These are phyloP conservation scores for Amphimallon solstitiale DNA, from an alignment of 2,888 invertebrate species.

Conservation along the genomic window DNA sequence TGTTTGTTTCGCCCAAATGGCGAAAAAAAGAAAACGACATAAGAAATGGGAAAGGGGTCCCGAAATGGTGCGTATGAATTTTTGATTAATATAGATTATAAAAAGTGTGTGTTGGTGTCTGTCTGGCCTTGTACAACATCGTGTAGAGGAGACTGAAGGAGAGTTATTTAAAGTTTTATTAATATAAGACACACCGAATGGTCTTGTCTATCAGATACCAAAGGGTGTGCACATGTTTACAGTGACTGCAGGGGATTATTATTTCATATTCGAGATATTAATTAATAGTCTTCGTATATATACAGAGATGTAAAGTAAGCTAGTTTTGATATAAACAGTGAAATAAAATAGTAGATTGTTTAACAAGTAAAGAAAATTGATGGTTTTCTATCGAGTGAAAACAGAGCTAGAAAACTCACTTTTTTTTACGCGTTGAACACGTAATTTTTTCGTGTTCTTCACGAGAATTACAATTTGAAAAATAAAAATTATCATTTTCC, in stretches of 20 bases:
- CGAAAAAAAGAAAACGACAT: too few relatives aligned
- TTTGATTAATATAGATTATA: conserved; percentile 59
- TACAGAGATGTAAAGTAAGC: neutral
- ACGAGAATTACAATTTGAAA: too few relatives aligned
- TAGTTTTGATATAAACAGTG: neutral
- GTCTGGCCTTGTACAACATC: too few relatives aligned
- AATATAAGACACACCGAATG: conserved; percentile 62
- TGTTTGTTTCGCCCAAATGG: too few relatives aligned
- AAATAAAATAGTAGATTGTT: too few relatives aligned
- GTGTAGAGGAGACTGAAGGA: conserved; percentile 50
- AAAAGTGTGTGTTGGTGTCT: conserved; percentile 53
- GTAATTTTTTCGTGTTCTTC: too few relatives aligned
- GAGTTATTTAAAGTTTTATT: conserved; percentile 61
- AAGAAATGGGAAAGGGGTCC: too few relatives aligned
- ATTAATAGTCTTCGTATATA: conserved; percentile 28
- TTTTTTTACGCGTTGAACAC: too few relatives aligned
- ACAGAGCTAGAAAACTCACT: too few relatives aligned
- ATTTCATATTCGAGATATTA: conserved; percentile 42
- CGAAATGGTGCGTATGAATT: conserved; percentile 51
- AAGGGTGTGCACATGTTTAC: conserved; percentile 45
- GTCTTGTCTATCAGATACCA: conserved; percentile 60
- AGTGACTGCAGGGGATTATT: conserved; percentile 46
- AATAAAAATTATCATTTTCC: too few relatives aligned
- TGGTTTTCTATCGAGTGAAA: neutral
- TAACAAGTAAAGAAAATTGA: neutral